Conservation (phyloP, 2,113 vertebrate species). For the chimpanzee (Pan troglodytes) region NHGRI_mPanTro3-v2.1_pri NC_072401.2:52230001-52230500, state of each 20-base stretch:
- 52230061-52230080: not conserved
- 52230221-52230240: conserved; percentile 19
- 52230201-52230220: not conserved
- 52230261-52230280: conserved; percentile 34
- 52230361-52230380: not conserved
- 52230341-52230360: not conserved
- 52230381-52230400: not conserved
- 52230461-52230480: not conserved
- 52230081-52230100: not conserved
- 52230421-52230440: not conserved
- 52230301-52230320: not conserved
- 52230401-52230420: not conserved
- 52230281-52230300: not conserved
- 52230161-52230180: not conserved
- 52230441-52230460: not conserved
- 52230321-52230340: not conserved
- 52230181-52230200: not conserved
- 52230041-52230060: not conserved
- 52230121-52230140: not conserved
- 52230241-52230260: not conserved
- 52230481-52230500: not conserved
- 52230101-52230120: conserved; percentile 7
- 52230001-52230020: not conserved
- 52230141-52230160: not conserved
- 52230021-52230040: not conserved